Conservation (phyloP, 2,113 vertebrate species). For the Gila orcuttii region DNA sequence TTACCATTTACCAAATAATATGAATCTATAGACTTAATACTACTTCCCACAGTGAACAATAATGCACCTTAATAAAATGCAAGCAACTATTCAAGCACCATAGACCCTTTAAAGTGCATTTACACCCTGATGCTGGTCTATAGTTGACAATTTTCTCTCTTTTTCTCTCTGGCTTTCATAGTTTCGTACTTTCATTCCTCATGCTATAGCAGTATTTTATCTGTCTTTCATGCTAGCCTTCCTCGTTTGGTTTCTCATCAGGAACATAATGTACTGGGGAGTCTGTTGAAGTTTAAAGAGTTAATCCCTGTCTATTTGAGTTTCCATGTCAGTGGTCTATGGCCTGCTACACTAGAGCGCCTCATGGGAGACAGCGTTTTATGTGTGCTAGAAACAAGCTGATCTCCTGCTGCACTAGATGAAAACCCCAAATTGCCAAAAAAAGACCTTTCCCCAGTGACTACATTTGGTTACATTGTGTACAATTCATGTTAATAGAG, state of each 20-base stretch:
- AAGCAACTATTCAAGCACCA: background rate
- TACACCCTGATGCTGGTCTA: background rate
- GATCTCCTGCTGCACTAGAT: slow-evolving; percentile 27
- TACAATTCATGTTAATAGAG: slow-evolving; percentile 11
- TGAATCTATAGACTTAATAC: background rate
- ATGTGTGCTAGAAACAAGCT: slow-evolving; percentile 19
- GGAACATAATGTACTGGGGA: slow-evolving; percentile 13
- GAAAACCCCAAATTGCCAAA: slow-evolving; percentile 18
- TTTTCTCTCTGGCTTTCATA: slow-evolving; percentile 9
- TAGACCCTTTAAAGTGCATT: background rate
- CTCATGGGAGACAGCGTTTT: background rate
- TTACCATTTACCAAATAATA: too few species aligned
- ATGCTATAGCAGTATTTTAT: background rate
- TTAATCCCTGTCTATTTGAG: slow-evolving; percentile 36
- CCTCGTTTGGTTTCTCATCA: slow-evolving; percentile 30
- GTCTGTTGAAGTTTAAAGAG: slow-evolving; percentile 25
- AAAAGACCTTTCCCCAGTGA: background rate
- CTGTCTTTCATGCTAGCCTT: slow-evolving; percentile 10
- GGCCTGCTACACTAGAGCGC: background rate
- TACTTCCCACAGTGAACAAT: slow-evolving; percentile 1
- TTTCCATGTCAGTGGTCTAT: slow-evolving; percentile 33
- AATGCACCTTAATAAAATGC: background rate
- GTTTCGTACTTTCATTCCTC: background rate
- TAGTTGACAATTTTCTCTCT: too few species aligned
- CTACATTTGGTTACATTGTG: background rate